Evolutionary conservation across 2,888 invertebrate species (phyloP).

Genomic region (Andrena fulva): DNA sequence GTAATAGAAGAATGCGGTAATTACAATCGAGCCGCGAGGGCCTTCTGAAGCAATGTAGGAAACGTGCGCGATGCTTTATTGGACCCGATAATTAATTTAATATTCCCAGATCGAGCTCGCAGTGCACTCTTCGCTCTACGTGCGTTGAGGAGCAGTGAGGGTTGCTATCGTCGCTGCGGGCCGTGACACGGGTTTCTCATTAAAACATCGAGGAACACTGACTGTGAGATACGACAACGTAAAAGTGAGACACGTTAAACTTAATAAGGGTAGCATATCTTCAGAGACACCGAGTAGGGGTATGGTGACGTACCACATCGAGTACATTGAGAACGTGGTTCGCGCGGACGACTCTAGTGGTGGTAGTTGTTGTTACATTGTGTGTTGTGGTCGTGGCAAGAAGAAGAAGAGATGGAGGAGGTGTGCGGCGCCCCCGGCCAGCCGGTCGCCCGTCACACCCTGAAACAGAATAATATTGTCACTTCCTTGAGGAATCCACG

Average conservation of each 20-base stretch:
- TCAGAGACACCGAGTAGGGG: slow-evolving; percentile 83
- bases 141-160: slow-evolving; percentile 48
- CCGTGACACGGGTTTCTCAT: slow-evolving; percentile 42
- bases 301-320: slow-evolving; percentile 83
- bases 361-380: slow-evolving; percentile 81
- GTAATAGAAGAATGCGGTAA: slow-evolving; percentile 29
- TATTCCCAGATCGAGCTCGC: slow-evolving; percentile 19
- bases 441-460: slow-evolving; percentile 85
- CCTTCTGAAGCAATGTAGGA: slow-evolving; percentile 4
- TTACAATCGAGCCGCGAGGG: slow-evolving; percentile 14
- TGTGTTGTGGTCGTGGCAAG: slow-evolving; percentile 84
- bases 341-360: slow-evolving; percentile 81
- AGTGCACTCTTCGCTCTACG: slow-evolving; percentile 61
- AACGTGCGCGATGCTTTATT: neutral
- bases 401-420: slow-evolving; percentile 84
- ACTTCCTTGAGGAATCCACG: slow-evolving; percentile 78
- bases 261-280: slow-evolving; percentile 77
- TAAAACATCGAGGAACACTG: slow-evolving; percentile 72
- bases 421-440: slow-evolving; percentile 85
- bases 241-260: slow-evolving; percentile 75
- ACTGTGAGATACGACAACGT: slow-evolving; percentile 76
- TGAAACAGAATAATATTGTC: slow-evolving; percentile 84
- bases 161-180: slow-evolving; percentile 44
- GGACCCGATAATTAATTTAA: neutral
- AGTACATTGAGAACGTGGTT: slow-evolving; percentile 83